phyloP scores from a whole-genome alignment of 2,888 invertebrate species.

The Ariolimax columbianus region DNA sequence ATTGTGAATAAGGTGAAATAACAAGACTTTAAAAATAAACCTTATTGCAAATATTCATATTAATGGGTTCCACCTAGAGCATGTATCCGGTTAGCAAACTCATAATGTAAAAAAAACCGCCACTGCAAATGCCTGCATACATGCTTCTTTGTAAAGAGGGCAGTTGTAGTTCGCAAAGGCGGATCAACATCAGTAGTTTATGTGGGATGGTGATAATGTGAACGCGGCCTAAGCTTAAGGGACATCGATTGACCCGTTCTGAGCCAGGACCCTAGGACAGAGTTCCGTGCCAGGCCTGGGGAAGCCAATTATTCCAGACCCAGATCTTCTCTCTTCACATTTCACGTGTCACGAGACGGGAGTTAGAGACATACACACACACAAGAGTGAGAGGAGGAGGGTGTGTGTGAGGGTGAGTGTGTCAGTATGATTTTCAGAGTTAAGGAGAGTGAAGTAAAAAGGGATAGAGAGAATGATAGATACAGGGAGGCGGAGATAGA shows the following conservation, averaged over 20 bases:
- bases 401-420: background rate
- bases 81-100: no score
- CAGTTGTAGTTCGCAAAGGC: no score
- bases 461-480: no score
- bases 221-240: background rate
- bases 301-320: slow-evolving; percentile 21
- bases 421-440: background rate
- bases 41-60: no score
- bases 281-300: background rate
- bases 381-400: no score
- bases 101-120: no score
- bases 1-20: no score
- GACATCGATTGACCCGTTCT: slow-evolving; percentile 33
- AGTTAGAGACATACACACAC: background rate
- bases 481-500: background rate
- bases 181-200: background rate
- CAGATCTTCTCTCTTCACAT: slow-evolving; percentile 3
- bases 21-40: no score
- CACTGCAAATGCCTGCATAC: no score
- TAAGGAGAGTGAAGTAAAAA: background rate
- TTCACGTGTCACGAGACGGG: background rate
- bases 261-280: slow-evolving; percentile 8
- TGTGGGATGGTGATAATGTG: background rate
- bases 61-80: no score
- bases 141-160: no score